Evolutionary conservation across 2,888 invertebrate species (phyloP), one percentile per base, ranked within the genome.

Genomic region (Cyrtodaria siliqua): DNA sequence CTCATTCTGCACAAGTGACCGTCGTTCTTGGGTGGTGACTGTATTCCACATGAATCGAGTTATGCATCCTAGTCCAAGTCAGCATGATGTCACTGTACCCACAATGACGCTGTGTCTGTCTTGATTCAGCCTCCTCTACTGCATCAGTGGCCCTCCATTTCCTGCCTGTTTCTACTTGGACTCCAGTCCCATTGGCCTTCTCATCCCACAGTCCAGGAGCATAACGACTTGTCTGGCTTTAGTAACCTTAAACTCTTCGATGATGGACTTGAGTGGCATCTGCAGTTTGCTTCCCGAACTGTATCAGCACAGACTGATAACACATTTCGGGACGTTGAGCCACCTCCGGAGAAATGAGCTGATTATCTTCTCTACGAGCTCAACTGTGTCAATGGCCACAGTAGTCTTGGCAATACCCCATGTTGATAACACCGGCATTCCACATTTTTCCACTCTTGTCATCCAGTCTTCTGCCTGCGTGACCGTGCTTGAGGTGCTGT

Each of bases 101-200:
- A 67, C 62, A 16, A 59, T 74, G 38, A n/a, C n/a, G n/a, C n/a
- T 67, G 57, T 16, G 57, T 16, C 23, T 55, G 26, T 1, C 38
- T 27, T 38, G 57, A 20, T 44, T 62, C 71, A 52, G 63, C 67
- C 23, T 77, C 67, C 38, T 62, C 14, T 0, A 66, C 64, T 27
- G 55, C 47, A 4, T 42, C 33, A 29, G 29, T 52, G 33, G 71
- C 64, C 38, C 42, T 44, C 59, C 64, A 64, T 29, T 73, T 67
- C 23, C 47, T 24, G 24, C 50, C 60, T 20, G 47, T 56, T 12
- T 18, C n/a, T 18, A 49, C 49, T n/a, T 49, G 49, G n/a, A 42
- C 57, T 49, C 49, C 9, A 14, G 49, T 18, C 20, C n/a, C 14
- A 6, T 18, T n/a, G 49, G n/a, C 49, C n/a, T 49, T 49, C 49